These are phyloP conservation scores for Acomys russatus DNA, from an alignment of 2,797 vertebrate species.

Conservation along the genomic window DNA sequence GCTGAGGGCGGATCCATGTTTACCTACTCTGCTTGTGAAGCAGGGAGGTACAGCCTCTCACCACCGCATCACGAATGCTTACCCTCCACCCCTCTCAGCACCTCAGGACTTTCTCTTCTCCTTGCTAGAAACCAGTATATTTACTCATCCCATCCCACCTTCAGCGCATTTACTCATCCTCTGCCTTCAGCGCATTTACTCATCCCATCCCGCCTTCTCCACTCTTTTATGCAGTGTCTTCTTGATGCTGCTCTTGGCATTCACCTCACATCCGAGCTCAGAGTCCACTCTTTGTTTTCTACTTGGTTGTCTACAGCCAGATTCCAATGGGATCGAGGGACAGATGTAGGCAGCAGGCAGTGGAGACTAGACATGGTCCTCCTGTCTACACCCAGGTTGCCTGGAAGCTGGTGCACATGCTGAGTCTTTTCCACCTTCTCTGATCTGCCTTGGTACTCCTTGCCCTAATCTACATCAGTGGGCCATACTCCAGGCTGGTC, in stretches of 20 bases:
- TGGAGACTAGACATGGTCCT: fast-evolving
- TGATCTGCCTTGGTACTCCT: fast-evolving
- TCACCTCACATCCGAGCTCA: neutral
- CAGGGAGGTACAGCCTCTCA: too few relatives aligned
- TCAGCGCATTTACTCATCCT: too few relatives aligned
- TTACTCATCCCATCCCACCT: neutral
- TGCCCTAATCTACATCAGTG: too few relatives aligned
- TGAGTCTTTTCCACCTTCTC: neutral
- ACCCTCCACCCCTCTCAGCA: neutral
- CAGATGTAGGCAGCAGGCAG: fast-evolving
- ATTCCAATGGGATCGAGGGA: neutral
- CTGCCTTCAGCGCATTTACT: too few relatives aligned
- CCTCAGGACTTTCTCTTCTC: neutral
- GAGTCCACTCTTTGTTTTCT: neutral
- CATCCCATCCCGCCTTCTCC: too few relatives aligned
- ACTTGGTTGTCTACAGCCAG: neutral
- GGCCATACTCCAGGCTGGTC: neutral
- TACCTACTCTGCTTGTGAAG: neutral
- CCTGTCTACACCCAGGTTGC: fast-evolving
- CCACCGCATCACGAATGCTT: too few relatives aligned
- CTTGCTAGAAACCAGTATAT: neutral
- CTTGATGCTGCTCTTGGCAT: neutral
- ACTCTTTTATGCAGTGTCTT: neutral
- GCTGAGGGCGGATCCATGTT: neutral
- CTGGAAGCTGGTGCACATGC: fast-evolving